A percentile compares a stretch with the other conserved stretches of the same genome.
phyloP scores from a whole-genome alignment of 2,888 invertebrate species.

The Archips xylosteana region DNA sequence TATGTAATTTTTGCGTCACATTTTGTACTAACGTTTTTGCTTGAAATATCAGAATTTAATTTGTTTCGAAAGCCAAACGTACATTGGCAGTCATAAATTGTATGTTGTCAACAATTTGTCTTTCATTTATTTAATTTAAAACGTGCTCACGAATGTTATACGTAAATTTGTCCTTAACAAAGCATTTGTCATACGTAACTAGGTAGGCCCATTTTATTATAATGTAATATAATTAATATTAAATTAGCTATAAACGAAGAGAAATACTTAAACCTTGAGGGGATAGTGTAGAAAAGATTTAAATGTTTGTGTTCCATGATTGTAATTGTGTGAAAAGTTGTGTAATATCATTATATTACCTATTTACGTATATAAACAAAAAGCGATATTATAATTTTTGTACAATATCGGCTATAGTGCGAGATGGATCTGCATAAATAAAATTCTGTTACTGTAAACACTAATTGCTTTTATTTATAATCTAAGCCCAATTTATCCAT shows the following conservation, averaged over 20 bases:
- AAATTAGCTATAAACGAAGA: conserved; percentile 74
- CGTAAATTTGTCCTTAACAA: conserved; percentile 77
- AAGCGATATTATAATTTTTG: conserved; percentile 83
- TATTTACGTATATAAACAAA: conserved; percentile 71
- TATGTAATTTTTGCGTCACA: neutral
- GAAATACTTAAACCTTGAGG: conserved; percentile 79
- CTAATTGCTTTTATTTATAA: conserved; percentile 61
- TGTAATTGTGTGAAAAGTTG: conserved; percentile 81
- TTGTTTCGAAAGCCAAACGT: conserved; percentile 12
- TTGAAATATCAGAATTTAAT: conserved; percentile 18
- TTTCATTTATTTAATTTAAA: conserved; percentile 74
- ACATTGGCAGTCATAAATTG: conserved; percentile 51
- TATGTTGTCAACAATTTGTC: conserved; percentile 49
- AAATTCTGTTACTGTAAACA: conserved; percentile 83
- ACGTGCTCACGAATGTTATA: conserved; percentile 79
- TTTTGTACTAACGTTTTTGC: conserved; percentile 8
- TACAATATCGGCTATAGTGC: conserved; percentile 84
- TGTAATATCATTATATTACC: conserved; percentile 78
- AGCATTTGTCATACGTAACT: conserved; percentile 83
- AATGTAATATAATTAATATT: conserved; percentile 79
- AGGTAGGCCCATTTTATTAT: conserved; percentile 84
- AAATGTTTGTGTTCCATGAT: conserved; percentile 83
- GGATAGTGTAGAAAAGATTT: conserved; percentile 77
- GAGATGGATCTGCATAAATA: conserved; percentile 83
- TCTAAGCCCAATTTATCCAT: neutral